Evolutionary conservation across 2,888 invertebrate species (phyloP), one percentile per base, ranked within the genome.

Genomic region (Pachydiplax longipennis): DNA sequence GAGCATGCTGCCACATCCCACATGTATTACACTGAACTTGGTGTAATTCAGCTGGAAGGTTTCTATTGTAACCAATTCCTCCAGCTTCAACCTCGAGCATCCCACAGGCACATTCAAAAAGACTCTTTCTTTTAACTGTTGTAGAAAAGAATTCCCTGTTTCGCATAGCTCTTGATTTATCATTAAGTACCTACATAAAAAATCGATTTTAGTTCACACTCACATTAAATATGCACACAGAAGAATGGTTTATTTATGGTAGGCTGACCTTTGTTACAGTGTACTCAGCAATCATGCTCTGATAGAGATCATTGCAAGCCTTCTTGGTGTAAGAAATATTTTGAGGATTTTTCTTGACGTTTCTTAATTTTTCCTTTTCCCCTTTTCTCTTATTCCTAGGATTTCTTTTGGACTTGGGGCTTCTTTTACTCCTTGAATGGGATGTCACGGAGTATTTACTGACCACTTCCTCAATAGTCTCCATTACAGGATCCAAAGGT

Each of bases 1-100:
- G 92, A 0, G 94, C 93, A 94, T 97, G 97, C 93, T 97, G 97
- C 92, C 94, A 94, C 91, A 95, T 94, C 0, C 93, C 93, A 93
- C 97, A 97, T 48, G 93, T 97, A 97, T 92, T 95, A 93, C 2
- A 95, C 93, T 6, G 94, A 91, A 91, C 92, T 92, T 83, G 92
- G 92, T 58, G 93, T 91, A 40, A 91, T 91, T 91, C 92, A 92
- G 90, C 92, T 92, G 2, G 93, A 93, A 92, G 95, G 95, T 91
- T 95, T 93, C 92, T 95, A 95, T 91, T 94, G 93, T 48, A 94
- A 91, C 87, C 87, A 13, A 83, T 82, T 5, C 40, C 44, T 1
- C 83, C 91, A 35, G 13, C 82, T 44, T 73, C 93, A 92, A 90
- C 92, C n/a, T 91, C 91, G 22, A 92, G 92, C 22, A 91, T 92